Evolutionary conservation across 2,113 vertebrate genomes (phyloP).

Genomic region (Oryzias melastigma): DNA sequence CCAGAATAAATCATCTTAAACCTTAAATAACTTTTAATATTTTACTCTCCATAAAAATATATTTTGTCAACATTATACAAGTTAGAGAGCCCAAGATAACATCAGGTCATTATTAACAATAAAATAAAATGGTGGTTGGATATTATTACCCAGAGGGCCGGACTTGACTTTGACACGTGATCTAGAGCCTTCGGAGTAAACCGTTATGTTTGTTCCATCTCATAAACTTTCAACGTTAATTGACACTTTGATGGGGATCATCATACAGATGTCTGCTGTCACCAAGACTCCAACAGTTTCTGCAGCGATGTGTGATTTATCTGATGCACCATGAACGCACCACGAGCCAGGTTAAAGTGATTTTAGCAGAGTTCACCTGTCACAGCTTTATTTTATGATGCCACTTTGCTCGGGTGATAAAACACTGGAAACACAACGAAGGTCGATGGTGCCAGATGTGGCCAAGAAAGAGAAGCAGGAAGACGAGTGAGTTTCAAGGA

Average conservation of each 20-base stretch:
- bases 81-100: too few relatives aligned
- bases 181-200: too few relatives aligned
- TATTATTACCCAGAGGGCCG: too few relatives aligned
- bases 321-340: background rate
- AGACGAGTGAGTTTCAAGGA: background rate
- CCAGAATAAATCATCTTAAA: too few relatives aligned
- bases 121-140: too few relatives aligned
- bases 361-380: background rate
- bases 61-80: too few relatives aligned
- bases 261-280: constrained; percentile 5
- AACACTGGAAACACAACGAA: background rate
- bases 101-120: too few relatives aligned
- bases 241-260: constrained; percentile 1
- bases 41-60: too few relatives aligned
- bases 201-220: constrained; percentile 6
- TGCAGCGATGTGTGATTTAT: background rate
- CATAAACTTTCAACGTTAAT: constrained; percentile 5
- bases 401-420: background rate
- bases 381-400: background rate
- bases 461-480: background rate
- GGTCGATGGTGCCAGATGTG: background rate
- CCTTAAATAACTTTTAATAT: too few relatives aligned
- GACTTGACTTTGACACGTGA: too few relatives aligned
- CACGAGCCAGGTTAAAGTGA: background rate
- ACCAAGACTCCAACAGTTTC: background rate